Conservation (phyloP, 2,888 invertebrate genomes). For the Hydroisotoma schaefferi region DNA sequence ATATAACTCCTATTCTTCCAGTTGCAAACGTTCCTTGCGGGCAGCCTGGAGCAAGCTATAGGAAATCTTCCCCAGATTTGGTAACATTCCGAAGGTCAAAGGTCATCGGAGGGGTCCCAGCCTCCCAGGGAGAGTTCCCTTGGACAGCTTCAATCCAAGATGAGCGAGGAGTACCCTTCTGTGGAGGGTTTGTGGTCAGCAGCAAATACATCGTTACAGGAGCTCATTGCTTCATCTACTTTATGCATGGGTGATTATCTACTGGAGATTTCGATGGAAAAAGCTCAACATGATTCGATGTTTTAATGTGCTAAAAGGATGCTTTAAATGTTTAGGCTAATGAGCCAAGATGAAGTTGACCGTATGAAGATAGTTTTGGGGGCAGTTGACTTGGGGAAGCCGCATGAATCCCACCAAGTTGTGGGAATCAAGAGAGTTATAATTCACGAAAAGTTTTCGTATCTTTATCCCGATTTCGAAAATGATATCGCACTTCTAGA, state of each 20-base stretch:
- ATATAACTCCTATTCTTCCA: background rate
- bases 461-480: conserved; percentile 28
- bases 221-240: conserved; percentile 27
- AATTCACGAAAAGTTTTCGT: conserved; percentile 28
- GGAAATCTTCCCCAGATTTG: background rate
- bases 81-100: conserved; percentile 16
- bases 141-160: conserved; percentile 32
- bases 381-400: conserved; percentile 14
- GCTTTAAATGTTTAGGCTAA: background rate
- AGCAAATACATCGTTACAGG: conserved; percentile 16
- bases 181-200: conserved; percentile 24
- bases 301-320: background rate
- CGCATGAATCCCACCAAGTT: background rate
- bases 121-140: conserved; percentile 25
- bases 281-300: background rate
- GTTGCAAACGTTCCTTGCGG: conserved; percentile 20
- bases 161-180: conserved; percentile 23
- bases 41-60: too few species aligned
- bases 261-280: too few species aligned
- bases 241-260: conserved; percentile 18
- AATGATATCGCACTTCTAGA: conserved; percentile 33
- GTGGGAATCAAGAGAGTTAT: conserved; percentile 8
- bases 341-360: background rate
- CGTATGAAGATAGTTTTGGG: conserved; percentile 18
- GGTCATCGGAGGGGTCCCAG: conserved; percentile 25